These are phyloP conservation scores for Tryphoninae sp. DNA, from an alignment of 2,888 invertebrate species.

Conservation along the genomic window DNA sequence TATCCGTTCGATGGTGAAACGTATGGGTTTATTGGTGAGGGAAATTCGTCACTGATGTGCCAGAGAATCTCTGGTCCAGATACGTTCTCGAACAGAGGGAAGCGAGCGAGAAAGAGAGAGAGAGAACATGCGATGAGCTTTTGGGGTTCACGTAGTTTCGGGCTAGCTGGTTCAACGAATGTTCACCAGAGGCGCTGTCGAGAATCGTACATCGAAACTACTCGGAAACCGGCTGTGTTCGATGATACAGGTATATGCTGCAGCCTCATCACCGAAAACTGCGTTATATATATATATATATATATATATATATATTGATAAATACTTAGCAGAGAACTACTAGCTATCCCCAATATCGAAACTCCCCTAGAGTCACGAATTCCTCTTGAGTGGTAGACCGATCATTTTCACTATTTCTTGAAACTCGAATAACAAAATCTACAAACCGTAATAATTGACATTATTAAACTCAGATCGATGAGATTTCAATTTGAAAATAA, in stretches of 20 bases:
- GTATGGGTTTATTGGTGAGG: conserved; percentile 63
- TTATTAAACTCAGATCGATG: no score
- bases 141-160: not conserved
- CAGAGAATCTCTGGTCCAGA: conserved; percentile 10
- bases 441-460: no score
- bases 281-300: not conserved
- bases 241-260: not conserved
- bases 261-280: not conserved
- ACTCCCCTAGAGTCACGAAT: not conserved
- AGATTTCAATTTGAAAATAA: no score
- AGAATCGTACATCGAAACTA: conserved; percentile 34
- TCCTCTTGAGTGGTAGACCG: not conserved
- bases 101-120: not conserved
- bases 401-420: not conserved
- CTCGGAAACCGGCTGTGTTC: conserved; percentile 7
- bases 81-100: conserved; percentile 9
- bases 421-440: not conserved
- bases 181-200: conserved; percentile 26
- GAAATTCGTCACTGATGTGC: conserved; percentile 46
- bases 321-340: not conserved
- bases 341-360: not conserved
- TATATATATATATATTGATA: not conserved
- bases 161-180: conserved; percentile 25
- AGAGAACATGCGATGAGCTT: conserved; percentile 21
- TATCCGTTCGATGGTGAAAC: conserved; percentile 66